Evolutionary conservation across 64 coral and sea anemone species (phyloP).

Genomic region (Actinia equina): DNA sequence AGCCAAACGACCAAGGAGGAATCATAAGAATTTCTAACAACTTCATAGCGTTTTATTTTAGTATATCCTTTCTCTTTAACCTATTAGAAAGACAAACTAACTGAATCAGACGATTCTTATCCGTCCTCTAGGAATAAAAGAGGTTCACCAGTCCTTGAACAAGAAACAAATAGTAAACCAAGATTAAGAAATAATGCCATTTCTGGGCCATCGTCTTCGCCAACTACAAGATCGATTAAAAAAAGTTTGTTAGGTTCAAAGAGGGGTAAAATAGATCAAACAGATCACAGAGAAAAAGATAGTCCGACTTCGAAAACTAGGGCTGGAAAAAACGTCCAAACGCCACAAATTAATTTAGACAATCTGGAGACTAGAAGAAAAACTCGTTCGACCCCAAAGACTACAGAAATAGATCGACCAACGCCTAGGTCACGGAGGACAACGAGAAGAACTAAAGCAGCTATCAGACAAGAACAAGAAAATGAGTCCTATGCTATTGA

Average conservation of each 20-base stretch:
- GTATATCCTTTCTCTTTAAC: not conserved
- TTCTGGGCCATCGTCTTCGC: not conserved
- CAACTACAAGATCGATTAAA: not conserved
- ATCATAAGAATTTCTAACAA: no score
- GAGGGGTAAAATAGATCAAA: not conserved
- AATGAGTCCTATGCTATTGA: not conserved
- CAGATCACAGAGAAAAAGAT: not conserved
- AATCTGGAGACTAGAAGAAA: slow-evolving; percentile 16
- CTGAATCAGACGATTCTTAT: not conserved
- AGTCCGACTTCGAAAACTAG: not conserved
- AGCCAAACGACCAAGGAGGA: no score
- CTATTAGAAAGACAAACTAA: not conserved
- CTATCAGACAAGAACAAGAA: not conserved
- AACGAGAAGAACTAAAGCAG: not conserved
- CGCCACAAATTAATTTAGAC: not conserved
- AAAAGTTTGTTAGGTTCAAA: not conserved
- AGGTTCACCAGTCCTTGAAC: not conserved
- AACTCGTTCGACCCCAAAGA: not conserved
- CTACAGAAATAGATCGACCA: not conserved
- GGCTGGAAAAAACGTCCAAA: not conserved
- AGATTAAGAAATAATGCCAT: not conserved
- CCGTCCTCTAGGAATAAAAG: not conserved
- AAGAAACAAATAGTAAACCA: not conserved
- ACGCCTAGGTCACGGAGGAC: not conserved
- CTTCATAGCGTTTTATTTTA: not conserved